These are phyloP conservation scores for Acheta domesticus DNA, from an alignment of 2,888 invertebrate genomes.

Conservation along the genomic window DNA sequence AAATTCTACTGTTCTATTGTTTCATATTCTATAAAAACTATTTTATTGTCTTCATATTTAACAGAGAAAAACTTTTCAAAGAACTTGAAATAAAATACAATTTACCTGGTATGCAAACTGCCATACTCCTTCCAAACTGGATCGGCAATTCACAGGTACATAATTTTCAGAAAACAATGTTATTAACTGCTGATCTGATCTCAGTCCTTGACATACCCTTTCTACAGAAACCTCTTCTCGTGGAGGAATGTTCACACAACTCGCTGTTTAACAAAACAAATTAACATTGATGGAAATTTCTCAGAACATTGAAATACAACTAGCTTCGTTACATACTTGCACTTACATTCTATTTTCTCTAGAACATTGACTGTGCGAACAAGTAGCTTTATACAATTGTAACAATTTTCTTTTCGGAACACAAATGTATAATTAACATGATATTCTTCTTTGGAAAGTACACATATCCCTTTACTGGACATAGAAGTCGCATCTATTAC, in stretches of 20 bases:
- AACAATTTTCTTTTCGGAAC: slow-evolving; percentile 66
- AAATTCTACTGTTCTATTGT: background rate
- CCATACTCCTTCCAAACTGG: slow-evolving; percentile 94
- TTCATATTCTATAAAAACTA: too few species aligned
- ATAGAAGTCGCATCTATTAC: slow-evolving; percentile 77
- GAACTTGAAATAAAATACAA: background rate
- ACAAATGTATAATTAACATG: slow-evolving; percentile 84
- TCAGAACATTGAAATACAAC: slow-evolving; percentile 18
- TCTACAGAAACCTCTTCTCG: slow-evolving; percentile 68
- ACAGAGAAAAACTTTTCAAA: background rate
- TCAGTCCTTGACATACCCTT: slow-evolving; percentile 70
- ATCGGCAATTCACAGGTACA: slow-evolving; percentile 85
- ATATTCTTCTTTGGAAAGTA: slow-evolving; percentile 67
- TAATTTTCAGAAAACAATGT: slow-evolving; percentile 88
- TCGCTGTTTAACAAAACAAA: slow-evolving; percentile 50
- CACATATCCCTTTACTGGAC: slow-evolving; percentile 65
- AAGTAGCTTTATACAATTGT: slow-evolving; percentile 78
- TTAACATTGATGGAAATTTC: background rate
- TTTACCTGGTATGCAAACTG: slow-evolving; percentile 76
- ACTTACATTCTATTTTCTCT: slow-evolving; percentile 81
- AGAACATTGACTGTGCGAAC: slow-evolving; percentile 84
- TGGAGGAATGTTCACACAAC: slow-evolving; percentile 67
- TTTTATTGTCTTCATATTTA: background rate
- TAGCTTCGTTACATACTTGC: slow-evolving; percentile 21
- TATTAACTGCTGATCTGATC: slow-evolving; percentile 73